phyloP scores from a whole-genome alignment of 2,888 invertebrate species.

The Dioctria rufipes region DNA sequence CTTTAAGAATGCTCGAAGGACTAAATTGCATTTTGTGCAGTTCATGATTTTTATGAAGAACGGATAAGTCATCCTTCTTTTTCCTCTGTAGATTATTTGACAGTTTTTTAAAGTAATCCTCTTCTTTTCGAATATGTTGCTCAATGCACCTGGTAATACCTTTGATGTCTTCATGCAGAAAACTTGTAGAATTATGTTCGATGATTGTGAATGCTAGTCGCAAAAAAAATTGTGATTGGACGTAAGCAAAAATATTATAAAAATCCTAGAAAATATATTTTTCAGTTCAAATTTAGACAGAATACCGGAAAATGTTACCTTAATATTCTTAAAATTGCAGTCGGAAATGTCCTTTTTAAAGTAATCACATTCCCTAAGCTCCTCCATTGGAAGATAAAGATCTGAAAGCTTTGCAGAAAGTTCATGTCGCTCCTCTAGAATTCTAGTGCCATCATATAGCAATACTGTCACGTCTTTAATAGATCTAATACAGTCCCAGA shows the following conservation, averaged over 20 bases:
- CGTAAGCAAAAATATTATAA: conserved; percentile 71
- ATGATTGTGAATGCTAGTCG: conserved; percentile 68
- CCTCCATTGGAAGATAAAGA: conserved; percentile 69
- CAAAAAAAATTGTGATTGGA: conserved; percentile 70
- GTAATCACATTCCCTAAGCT: conserved; percentile 69
- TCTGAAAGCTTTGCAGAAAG: conserved; percentile 65
- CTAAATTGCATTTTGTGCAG: conserved; percentile 60
- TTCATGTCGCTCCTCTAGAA: conserved; percentile 66
- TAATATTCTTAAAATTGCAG: conserved; percentile 69
- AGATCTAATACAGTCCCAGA: conserved; percentile 70
- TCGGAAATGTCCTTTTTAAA: conserved; percentile 69
- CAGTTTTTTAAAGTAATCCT: conserved; percentile 68
- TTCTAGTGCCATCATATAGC: conserved; percentile 69
- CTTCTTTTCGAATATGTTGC: conserved; percentile 68
- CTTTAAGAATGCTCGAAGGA: conserved; percentile 67
- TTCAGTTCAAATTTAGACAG: neutral
- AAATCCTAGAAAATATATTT: conserved; percentile 65
- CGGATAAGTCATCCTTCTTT: conserved; percentile 65
- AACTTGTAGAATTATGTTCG: conserved; percentile 66
- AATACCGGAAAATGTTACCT: conserved; percentile 61
- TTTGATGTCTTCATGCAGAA: conserved; percentile 64
- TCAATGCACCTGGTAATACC: conserved; percentile 66
- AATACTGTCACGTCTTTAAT: conserved; percentile 69
- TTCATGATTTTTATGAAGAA: conserved; percentile 61
- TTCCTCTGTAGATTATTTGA: conserved; percentile 65